phyloP scores from a whole-genome alignment of 2,888 invertebrate species.

The Mantis religiosa region DNA sequence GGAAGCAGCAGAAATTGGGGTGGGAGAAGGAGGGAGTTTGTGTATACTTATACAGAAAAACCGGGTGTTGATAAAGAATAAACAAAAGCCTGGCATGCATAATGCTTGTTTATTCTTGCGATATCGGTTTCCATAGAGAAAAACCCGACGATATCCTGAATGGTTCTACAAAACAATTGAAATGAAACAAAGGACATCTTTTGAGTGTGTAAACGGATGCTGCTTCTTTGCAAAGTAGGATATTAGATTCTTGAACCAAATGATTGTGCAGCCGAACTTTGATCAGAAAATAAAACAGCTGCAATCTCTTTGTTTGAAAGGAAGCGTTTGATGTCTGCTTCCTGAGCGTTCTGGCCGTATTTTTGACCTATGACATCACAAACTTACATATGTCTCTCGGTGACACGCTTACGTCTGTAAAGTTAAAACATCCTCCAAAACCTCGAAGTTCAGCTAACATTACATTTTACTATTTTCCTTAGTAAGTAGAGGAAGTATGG shows the following conservation, averaged over 20 bases:
- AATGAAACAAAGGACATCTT: neutral
- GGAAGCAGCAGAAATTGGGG: neutral
- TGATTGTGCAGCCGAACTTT: neutral
- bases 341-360: neutral
- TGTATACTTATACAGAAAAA: neutral
- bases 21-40: neutral
- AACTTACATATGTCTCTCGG: no score
- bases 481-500: no score
- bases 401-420: no score
- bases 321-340: neutral
- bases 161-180: neutral
- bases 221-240: neutral
- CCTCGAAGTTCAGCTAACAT: no score
- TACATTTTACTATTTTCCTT: no score
- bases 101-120: neutral
- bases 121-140: neutral
- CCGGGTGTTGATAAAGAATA: neutral
- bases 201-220: neutral
- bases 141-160: neutral
- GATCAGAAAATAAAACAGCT: neutral
- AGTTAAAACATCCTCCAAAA: no score
- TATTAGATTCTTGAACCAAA: neutral
- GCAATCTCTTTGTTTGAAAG: neutral
- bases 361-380: neutral
- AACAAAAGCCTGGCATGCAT: neutral